A percentile compares a stretch with the other conserved stretches of the same genome.
These are phyloP conservation scores for Aethes cnicana DNA, from an alignment of 2,888 invertebrate species.

Conservation along the genomic window DNA sequence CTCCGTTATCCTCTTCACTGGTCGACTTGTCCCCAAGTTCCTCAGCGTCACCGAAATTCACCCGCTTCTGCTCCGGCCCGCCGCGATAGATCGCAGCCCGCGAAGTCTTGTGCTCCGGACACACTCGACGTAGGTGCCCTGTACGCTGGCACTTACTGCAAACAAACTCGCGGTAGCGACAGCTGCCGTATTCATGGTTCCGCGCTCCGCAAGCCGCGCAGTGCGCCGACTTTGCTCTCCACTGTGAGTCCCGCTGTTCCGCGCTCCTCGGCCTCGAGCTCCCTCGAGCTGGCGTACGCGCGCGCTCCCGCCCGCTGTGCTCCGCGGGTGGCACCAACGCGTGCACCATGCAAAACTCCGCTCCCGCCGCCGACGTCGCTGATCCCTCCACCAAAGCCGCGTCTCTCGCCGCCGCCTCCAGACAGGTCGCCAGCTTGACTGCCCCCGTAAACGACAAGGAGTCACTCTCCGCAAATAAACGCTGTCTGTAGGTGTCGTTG, in stretches of 20 bases:
- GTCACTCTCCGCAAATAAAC: background rate
- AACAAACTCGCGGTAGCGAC: constrained; percentile 5
- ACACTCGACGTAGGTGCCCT: constrained; percentile 20
- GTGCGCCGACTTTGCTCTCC: background rate
- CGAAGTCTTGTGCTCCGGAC: too few species aligned
- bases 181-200: background rate
- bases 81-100: too few species aligned
- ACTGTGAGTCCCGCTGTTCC: background rate
- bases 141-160: constrained; percentile 17
- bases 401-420: constrained; percentile 4
- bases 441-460: background rate
- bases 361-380: background rate
- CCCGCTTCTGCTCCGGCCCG: background rate
- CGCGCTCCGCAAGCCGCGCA: constrained; percentile 2
- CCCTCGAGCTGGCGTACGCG: background rate
- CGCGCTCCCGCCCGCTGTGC: background rate
- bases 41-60: background rate
- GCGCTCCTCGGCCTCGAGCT: background rate
- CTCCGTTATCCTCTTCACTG: background rate
- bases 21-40: background rate
- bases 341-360: background rate
- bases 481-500: background rate
- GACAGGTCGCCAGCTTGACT: background rate
- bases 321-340: background rate
- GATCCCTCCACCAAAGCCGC: background rate